A percentile compares a stretch with the other conserved stretches of the same genome.
Evolutionary conservation across 2,888 invertebrate genomes (phyloP).

Genomic region (Girardia tigrina): DNA sequence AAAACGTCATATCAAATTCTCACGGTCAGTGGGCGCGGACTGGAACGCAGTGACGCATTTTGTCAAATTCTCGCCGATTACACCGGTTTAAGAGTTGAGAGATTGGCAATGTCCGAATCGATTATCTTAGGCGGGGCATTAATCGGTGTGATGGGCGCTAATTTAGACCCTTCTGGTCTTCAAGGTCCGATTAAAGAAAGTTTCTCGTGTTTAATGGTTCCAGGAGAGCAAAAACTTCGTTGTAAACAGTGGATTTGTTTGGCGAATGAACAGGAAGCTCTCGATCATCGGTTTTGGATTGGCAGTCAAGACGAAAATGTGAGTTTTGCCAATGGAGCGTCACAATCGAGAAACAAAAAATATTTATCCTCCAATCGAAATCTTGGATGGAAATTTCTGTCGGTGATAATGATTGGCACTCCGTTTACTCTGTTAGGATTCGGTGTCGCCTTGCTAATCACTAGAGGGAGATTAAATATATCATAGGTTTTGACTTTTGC

Average conservation of each 20-base stretch:
- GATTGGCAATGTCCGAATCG: constrained; percentile 9
- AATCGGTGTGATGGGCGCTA: background rate
- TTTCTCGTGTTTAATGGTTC: background rate
- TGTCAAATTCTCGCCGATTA: background rate
- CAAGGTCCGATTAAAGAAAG: background rate
- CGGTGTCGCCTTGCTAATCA: background rate
- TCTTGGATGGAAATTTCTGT: constrained; percentile 1
- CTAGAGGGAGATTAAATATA: background rate
- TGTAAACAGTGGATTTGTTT: background rate
- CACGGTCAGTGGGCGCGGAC: background rate
- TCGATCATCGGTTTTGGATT: constrained; percentile 12
- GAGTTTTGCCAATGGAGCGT: background rate
- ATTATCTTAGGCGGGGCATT: background rate
- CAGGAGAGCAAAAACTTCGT: background rate
- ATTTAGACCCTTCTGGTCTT: background rate
- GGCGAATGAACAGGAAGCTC: constrained; percentile 6
- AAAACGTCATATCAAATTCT: background rate
- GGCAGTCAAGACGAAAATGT: background rate
- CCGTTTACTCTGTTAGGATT: background rate
- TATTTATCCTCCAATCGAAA: constrained; percentile 3
- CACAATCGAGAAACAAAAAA: background rate
- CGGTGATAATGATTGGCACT: constrained; percentile 3
- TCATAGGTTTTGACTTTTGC: background rate
- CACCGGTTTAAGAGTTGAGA: background rate
- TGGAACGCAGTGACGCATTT: background rate